Conservation (phyloP, 2,113 vertebrate species). For the Semicossyphus pulcher region DNA sequence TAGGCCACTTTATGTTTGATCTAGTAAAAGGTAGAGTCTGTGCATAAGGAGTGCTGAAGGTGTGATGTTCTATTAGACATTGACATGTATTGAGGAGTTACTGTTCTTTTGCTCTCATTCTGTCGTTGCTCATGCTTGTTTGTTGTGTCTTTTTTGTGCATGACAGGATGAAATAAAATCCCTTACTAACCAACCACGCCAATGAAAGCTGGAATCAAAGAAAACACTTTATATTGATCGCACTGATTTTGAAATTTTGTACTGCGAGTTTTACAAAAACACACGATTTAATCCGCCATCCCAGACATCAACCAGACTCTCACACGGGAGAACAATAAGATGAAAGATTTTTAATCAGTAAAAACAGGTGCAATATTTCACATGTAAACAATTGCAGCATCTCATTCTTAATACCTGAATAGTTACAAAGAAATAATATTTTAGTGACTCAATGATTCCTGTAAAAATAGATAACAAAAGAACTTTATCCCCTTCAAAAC, state of each 20-base stretch:
- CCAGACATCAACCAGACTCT: neutral
- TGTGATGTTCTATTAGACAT: too few species aligned
- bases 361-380: slow-evolving; percentile 74
- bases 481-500: slow-evolving; percentile 31
- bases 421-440: slow-evolving; percentile 66
- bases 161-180: too few species aligned
- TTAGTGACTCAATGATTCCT: slow-evolving; percentile 59
- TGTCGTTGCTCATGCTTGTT: too few species aligned
- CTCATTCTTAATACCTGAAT: slow-evolving; percentile 72
- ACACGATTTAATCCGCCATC: neutral
- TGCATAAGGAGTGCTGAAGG: too few species aligned
- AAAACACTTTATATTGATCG: too few species aligned
- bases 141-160: too few species aligned
- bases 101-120: too few species aligned
- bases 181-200: too few species aligned
- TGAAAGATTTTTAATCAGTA: slow-evolving; percentile 72
- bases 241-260: neutral
- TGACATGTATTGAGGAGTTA: too few species aligned
- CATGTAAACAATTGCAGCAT: slow-evolving; percentile 79
- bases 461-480: slow-evolving; percentile 78
- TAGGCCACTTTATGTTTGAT: too few species aligned
- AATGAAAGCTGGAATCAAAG: too few species aligned
- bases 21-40: too few species aligned
- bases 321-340: slow-evolving; percentile 3
- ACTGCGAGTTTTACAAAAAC: neutral